Evolutionary conservation across 2,797 vertebrate species (phyloP).

Genomic region (Ptychobarbus kaznakovi): DNA sequence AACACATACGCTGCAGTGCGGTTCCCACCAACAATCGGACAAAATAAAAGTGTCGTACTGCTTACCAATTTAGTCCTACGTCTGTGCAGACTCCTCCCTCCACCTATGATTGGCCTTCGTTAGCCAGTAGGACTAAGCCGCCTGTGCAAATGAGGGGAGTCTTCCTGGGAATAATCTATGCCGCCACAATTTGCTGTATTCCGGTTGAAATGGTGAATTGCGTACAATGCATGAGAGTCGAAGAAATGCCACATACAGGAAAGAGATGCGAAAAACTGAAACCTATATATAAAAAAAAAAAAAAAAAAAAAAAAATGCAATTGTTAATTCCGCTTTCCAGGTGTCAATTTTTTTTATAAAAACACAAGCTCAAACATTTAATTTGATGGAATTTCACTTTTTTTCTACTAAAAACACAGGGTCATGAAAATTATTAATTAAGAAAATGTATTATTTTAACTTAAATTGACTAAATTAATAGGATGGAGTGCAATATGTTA

Average conservation of each 20-base stretch:
- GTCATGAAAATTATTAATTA: not conserved
- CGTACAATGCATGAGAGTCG: slow-evolving; percentile 67
- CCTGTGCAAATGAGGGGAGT: slow-evolving; percentile 79
- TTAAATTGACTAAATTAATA: not conserved
- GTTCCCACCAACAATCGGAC: slow-evolving; percentile 83
- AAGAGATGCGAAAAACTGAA: slow-evolving; percentile 68
- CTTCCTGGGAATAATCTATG: slow-evolving; percentile 80
- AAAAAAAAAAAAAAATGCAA: not conserved
- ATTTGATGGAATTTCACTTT: not conserved
- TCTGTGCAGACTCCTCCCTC: slow-evolving; percentile 80
- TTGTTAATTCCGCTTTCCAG: not conserved
- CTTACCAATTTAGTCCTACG: slow-evolving; percentile 85
- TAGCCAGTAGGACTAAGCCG: slow-evolving; percentile 82
- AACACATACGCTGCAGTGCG: slow-evolving; percentile 85
- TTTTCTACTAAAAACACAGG: not conserved
- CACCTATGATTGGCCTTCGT: slow-evolving; percentile 78
- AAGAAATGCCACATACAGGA: slow-evolving; percentile 64
- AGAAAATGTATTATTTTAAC: not conserved
- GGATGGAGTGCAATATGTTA: not conserved
- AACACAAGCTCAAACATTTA: not conserved
- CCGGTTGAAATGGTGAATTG: slow-evolving; percentile 76
- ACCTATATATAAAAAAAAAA: slow-evolving; percentile 67
- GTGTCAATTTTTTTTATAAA: not conserved
- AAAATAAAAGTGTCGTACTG: slow-evolving; percentile 84
- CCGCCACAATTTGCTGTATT: slow-evolving; percentile 78